These are phyloP conservation scores for Apodemus sylvaticus DNA, from an alignment of 2,113 vertebrate genomes.

Conservation along the genomic window DNA sequence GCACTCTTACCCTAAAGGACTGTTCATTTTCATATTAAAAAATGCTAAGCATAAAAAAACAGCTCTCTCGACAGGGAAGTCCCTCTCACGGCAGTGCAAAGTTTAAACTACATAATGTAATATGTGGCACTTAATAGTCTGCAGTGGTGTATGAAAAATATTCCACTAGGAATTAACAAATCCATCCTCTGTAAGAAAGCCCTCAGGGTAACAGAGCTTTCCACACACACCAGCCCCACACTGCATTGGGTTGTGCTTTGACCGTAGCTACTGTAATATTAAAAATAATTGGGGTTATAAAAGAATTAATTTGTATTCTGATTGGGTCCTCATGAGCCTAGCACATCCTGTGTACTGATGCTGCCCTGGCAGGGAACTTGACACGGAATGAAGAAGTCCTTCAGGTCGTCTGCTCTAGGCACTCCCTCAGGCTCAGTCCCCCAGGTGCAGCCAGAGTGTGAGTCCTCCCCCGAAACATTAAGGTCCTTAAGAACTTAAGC, in stretches of 20 bases:
- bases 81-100: slow-evolving; percentile 82
- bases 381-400: not conserved
- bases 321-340: slow-evolving; percentile 70
- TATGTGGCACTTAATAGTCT: slow-evolving; percentile 88
- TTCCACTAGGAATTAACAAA: slow-evolving; percentile 88
- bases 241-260: slow-evolving; percentile 81
- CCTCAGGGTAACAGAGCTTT: slow-evolving; percentile 86
- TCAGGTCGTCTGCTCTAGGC: not conserved
- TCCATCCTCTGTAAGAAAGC: slow-evolving; percentile 85
- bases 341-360: not conserved
- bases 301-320: slow-evolving; percentile 80
- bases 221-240: slow-evolving; percentile 79
- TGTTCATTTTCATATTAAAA: slow-evolving; percentile 85
- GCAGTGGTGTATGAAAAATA: slow-evolving; percentile 88
- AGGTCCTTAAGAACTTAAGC: not conserved
- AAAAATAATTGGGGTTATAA: slow-evolving; percentile 72
- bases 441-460: not conserved
- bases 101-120: slow-evolving; percentile 86
- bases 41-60: slow-evolving; percentile 76
- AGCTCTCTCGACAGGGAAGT: slow-evolving; percentile 81
- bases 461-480: not conserved
- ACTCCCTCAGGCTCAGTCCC: not conserved
- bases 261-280: slow-evolving; percentile 80
- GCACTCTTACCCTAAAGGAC: slow-evolving; percentile 82
- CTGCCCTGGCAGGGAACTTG: not conserved